These are phyloP conservation scores for Sus scrofa DNA, from an alignment of 2,113 vertebrate genomes.

Conservation along the genomic window T2T-Sscrofa CM000818.6:76880501-76881000, in stretches of 20 bases:
- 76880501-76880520: conserved; percentile 33
- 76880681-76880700: neutral
- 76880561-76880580: conserved; percentile 18
- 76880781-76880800: neutral
- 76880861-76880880: neutral
- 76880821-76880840: neutral
- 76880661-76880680: neutral
- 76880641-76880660: neutral
- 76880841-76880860: neutral
- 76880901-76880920: neutral
- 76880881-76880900: neutral
- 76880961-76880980: neutral
- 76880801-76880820: neutral
- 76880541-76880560: neutral
- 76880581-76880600: neutral
- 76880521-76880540: neutral
- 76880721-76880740: neutral
- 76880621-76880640: neutral
- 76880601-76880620: neutral
- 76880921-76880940: neutral
- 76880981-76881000: neutral
- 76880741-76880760: neutral
- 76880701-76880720: neutral
- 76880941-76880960: neutral
- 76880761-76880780: neutral